Conservation (phyloP, 2,888 invertebrate genomes). For the Rhimphoctona megacephalus region DNA sequence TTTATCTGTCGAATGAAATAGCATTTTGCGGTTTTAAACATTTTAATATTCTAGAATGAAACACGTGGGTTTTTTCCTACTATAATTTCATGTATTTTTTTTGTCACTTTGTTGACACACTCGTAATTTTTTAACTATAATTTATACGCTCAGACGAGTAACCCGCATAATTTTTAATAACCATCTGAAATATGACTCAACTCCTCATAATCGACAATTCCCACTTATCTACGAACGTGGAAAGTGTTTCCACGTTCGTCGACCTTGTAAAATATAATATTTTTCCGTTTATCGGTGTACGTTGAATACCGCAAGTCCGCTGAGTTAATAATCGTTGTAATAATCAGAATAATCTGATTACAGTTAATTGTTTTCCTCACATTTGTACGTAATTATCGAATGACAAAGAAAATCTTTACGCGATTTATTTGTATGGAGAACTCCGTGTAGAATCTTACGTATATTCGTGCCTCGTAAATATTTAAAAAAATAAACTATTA, state of each 20-base stretch:
- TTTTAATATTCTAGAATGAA: not conserved
- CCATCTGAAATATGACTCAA: not conserved
- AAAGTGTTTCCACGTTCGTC: conserved; percentile 29
- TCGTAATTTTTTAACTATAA: not conserved
- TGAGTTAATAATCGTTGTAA: not conserved
- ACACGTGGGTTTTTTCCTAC: not conserved
- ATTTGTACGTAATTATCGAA: not conserved
- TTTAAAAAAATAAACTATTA: not conserved
- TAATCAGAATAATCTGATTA: not conserved
- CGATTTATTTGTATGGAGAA: not conserved
- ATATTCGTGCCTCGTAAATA: not conserved
- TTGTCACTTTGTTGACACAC: not conserved
- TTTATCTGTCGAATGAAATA: not conserved
- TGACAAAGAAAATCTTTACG: not conserved
- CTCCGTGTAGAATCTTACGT: not conserved
- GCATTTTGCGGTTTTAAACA: not conserved
- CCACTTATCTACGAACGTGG: not conserved
- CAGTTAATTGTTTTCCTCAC: conserved; percentile 6
- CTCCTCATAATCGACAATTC: not conserved
- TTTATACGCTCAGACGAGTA: not conserved
- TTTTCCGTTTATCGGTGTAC: not conserved
- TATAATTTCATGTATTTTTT: not conserved
- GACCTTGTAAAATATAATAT: conserved; percentile 47
- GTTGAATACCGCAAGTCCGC: not conserved
- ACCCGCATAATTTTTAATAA: not conserved